phyloP scores from a whole-genome alignment of 2,888 invertebrate genomes.

The Folsomia manolachei region DNA sequence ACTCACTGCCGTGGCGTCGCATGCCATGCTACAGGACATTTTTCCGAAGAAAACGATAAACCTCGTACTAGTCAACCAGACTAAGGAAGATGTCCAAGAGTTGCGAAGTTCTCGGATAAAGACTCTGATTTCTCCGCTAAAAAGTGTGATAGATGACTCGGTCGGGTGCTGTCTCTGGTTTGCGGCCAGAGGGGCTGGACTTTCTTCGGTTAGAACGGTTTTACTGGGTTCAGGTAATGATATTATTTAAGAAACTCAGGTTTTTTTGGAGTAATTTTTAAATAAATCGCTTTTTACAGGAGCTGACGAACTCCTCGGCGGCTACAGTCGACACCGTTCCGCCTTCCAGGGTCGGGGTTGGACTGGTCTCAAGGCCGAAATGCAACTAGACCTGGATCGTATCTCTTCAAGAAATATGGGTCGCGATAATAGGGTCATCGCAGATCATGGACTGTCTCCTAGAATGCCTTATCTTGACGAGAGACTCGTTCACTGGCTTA shows the following conservation, averaged over 20 bases:
- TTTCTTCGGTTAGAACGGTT: slow-evolving; percentile 61
- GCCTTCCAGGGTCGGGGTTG: slow-evolving; percentile 54
- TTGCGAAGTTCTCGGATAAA: slow-evolving; percentile 63
- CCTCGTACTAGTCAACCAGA: slow-evolving; percentile 62
- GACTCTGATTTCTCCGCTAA: slow-evolving; percentile 78
- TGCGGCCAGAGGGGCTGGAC: slow-evolving; percentile 67
- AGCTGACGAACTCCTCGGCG: slow-evolving; percentile 80
- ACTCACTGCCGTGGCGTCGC: slow-evolving; percentile 38
- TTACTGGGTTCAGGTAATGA: slow-evolving; percentile 25
- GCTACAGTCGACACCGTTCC: slow-evolving; percentile 47
- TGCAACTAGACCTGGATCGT: slow-evolving; percentile 75
- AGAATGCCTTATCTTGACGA: slow-evolving; percentile 69
- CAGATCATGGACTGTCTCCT: slow-evolving; percentile 81
- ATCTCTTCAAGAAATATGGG: slow-evolving; percentile 89
- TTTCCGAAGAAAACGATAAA: slow-evolving; percentile 26
- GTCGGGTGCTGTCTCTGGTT: slow-evolving; percentile 97
- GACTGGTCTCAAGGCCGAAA: slow-evolving; percentile 62
- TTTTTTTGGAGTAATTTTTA: background rate
- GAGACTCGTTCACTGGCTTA: slow-evolving; percentile 58
- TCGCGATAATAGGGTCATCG: slow-evolving; percentile 87
- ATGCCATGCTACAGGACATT: slow-evolving; percentile 10
- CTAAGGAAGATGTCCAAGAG: slow-evolving; percentile 63
- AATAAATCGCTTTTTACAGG: slow-evolving; percentile 64
- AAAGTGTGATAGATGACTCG: slow-evolving; percentile 90
- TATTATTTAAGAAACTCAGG: background rate